Evolutionary conservation across 2,797 vertebrate genomes (phyloP), one percentile per base, ranked within the genome.

Genomic region (Acanthurus leucopareius): DNA sequence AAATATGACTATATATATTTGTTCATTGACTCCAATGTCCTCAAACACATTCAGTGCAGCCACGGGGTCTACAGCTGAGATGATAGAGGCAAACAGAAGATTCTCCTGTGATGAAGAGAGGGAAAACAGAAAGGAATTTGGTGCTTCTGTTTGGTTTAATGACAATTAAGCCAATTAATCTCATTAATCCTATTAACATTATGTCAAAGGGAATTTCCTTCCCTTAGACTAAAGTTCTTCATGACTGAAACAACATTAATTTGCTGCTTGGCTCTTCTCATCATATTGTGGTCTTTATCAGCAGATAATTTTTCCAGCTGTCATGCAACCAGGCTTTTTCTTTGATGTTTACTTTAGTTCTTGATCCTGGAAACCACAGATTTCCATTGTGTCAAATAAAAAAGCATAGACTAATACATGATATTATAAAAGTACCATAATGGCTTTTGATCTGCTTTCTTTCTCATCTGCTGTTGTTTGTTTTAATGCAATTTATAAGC

Each of bases 41-140:
- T 99, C 97, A 63, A 98, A 98, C 79, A 98, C 97, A 0, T 95
- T 95, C 0, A 99, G 92, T 48, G 97, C 97, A 0, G 97, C 97
- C 82, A 99, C 97, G 0, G 97, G 97, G 84, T 98, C 97, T 84
- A 98, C 97, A 0, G 97, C 96, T 0, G 97, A 97, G 88, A 98
- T 97, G 74, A 99, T 94, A 86, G 96, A 95, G 69, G 96, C 97
- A 17, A 98, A 98, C 59, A 98, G 95, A 62, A 98, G 92, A 86
- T 96, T 97, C 91, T 98, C 91, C 90, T 90, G 80, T 52, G 32
- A 19, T 0, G 22, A 62, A 28, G 47, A 0, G 25, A 63, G 68
- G 63, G 1, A 1, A 7, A 38, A 35, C 20, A 6, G n/a, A 10
- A 9, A 3, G 49, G 2, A 14, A 32, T 32, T 32, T 32, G 28